Base-by-base conservation (phyloP, 2,113 vertebrate genomes). In the Mustela lutreola region DNA sequence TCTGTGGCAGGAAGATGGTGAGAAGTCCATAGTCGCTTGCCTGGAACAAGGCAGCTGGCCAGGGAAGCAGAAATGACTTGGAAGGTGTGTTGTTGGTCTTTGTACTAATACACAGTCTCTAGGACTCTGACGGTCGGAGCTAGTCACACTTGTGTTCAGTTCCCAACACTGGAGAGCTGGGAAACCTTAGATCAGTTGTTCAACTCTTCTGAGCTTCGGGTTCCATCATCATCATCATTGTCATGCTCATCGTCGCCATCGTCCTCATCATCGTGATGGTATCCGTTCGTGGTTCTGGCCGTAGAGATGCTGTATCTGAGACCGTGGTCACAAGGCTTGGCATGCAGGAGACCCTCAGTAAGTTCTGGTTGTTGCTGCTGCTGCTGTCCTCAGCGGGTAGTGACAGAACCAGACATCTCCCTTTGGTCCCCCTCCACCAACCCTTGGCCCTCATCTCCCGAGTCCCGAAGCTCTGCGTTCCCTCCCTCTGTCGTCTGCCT, bases 401-500 rank as follows among this genome's bases (percentile, higher is more conserved):
- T 56, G 42, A 18, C 80, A 73, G 73, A 50, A 78, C 79, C 78
- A 31, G 19, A 36, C n/a, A 21, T 67, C 12, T 19, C 24, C 45
- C 21, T 48, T 24, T 24, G 7, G 53, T 56, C 19, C 2, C 31
- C 73, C 58, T 84, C 70, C 65, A 36, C 39, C 53, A 39, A 2
- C 33, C 19, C n/a, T 73, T 9, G 26, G n/a, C 31, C 42, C 21
- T 85, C 0, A 12, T 58, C 39, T 26, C 26, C 12, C 33, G 5
- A 8, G 42, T 42, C 45, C 45, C 11, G 24, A 70, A 18, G 15
- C 18, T 39, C n/a, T 2, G 39, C n/a, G 3, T 42, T 9, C 22
- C 9, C 22, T 33, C 21, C 16, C 11, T 2, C 4, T 7, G 3
- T 45, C 3, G 1, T 24, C 24, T 0, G 1, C 18, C 48, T 56